Percentiles rank a stretch among this genome's conserved stretches.
phyloP scores from a whole-genome alignment of 2,888 invertebrate genomes.

The Sarcophaga caerulescens region DNA sequence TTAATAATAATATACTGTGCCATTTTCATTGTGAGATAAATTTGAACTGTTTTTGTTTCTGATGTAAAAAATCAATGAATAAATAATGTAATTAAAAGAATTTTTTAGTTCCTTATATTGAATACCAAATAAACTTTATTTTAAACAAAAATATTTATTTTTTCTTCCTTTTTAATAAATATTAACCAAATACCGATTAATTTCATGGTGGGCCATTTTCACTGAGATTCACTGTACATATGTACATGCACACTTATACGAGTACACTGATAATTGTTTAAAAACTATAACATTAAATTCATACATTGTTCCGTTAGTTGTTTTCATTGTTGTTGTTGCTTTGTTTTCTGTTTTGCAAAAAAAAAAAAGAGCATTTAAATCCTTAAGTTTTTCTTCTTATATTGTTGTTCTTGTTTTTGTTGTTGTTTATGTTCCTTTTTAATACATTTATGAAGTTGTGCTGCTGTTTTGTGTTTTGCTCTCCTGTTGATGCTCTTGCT shows the following conservation, averaged over 20 bases:
- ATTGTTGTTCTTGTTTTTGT: not conserved
- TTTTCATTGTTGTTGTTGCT: not conserved
- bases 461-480: not conserved
- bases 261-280: not conserved
- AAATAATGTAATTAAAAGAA: no score
- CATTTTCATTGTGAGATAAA: no score
- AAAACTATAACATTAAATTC: not conserved
- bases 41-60: no score
- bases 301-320: not conserved
- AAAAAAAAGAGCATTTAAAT: conserved; percentile 10
- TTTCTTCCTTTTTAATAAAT: no score
- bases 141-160: no score
- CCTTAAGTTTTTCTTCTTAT: conserved; percentile 6
- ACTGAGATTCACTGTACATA: no score
- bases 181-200: no score
- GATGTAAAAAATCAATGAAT: no score
- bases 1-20: no score
- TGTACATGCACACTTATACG: not conserved
- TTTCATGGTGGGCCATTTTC: no score
- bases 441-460: conserved; percentile 2
- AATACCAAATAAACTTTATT: no score
- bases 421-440: not conserved
- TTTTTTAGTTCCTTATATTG: no score
- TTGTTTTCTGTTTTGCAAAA: not conserved
- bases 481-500: not conserved